Conservation (phyloP, 30 jellyfish, hydroid and myxozoan species). For the Mastigias papua region DNA sequence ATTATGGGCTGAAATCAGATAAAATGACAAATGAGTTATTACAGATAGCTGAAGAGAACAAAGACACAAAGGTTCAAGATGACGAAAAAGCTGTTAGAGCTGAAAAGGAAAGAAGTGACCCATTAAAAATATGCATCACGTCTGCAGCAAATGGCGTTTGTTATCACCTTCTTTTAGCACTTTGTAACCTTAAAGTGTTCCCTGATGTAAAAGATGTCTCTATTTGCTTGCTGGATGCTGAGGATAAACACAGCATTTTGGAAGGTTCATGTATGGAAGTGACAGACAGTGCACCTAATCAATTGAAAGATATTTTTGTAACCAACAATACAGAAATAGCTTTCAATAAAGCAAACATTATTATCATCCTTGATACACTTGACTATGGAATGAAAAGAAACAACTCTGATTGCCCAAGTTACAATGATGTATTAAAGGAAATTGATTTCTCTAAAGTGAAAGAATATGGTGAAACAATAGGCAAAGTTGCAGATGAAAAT, state of each 20-base stretch:
- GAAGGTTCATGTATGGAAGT: slow-evolving; percentile 86
- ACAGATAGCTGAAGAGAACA: slow-evolving; percentile 83
- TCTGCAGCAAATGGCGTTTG: slow-evolving; percentile 73
- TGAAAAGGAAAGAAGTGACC: slow-evolving; percentile 30
- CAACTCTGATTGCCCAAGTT: not conserved
- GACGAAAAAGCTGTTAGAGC: slow-evolving; percentile 50
- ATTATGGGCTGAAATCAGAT: slow-evolving; percentile 85
- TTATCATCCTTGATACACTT: slow-evolving; percentile 65
- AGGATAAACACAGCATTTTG: slow-evolving; percentile 47
- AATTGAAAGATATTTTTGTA: slow-evolving; percentile 45
- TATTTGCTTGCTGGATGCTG: slow-evolving; percentile 63
- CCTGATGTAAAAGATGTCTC: slow-evolving; percentile 52
- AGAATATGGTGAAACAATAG: slow-evolving; percentile 66
- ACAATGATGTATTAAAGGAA: slow-evolving; percentile 10
- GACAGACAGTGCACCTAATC: slow-evolving; percentile 87
- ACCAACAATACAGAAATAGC: slow-evolving; percentile 68
- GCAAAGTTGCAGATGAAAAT: slow-evolving; percentile 49
- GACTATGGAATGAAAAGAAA: slow-evolving; percentile 18
- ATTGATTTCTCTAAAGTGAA: slow-evolving; percentile 21
- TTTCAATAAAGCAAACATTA: slow-evolving; percentile 73
- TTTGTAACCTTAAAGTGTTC: slow-evolving; percentile 41
- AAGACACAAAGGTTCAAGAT: slow-evolving; percentile 52
- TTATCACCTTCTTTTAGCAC: slow-evolving; percentile 51
- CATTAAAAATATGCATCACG: slow-evolving; percentile 73
- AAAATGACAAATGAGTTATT: slow-evolving; percentile 74